Base-by-base conservation (phyloP, 2,113 vertebrate genomes). In the Mustela nigripes region DNA sequence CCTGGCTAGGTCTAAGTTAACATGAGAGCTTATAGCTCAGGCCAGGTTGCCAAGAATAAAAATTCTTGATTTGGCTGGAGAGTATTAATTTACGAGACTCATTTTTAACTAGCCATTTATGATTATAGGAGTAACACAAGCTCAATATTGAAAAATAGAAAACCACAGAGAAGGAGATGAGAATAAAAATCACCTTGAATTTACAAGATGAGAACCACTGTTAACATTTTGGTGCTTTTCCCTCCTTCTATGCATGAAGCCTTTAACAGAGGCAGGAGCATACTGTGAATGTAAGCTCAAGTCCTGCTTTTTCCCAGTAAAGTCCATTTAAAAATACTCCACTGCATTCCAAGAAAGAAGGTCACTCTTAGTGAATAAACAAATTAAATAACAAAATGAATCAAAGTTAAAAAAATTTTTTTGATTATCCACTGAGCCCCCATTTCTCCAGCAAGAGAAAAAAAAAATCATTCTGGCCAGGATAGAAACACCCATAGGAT, bases 371-470 rank as follows among this genome's bases (percentile, higher is more conserved):
- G 62, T 33, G 50, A 94, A 79, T 91, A 95, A 94, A 82, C 22
- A 93, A 87, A 94, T 90, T 80, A 90, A 98, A 53, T 78, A 95
- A 94, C 42, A 96, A 92, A 97, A 88, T 76, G 80, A 95, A 94
- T 88, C 36, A 42, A 96, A 88, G 33, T 80, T 76, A 39, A 31
- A n/a, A 85, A 42, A 7, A 2, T 48, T 78, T 74, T 48, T 48
- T 78, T 89, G 42, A 87, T 97, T 93, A 96, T 73, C 48, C 45
- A 74, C 22, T 78, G 31, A 91, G 22, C 11, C 24, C 53, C 21
- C 62, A 82, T 45, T 80, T 83, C 26, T 24, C 60, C n/a, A 92
- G 31, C 65, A 95, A 91, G 69, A 76, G 14, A 28, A 21, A 94
- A 84, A 26, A 36, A 78, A 58, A 92, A 33, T 36, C n/a, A 56